Conservation (phyloP, 2,888 invertebrate genomes). For the Morinoia aosen region DNA sequence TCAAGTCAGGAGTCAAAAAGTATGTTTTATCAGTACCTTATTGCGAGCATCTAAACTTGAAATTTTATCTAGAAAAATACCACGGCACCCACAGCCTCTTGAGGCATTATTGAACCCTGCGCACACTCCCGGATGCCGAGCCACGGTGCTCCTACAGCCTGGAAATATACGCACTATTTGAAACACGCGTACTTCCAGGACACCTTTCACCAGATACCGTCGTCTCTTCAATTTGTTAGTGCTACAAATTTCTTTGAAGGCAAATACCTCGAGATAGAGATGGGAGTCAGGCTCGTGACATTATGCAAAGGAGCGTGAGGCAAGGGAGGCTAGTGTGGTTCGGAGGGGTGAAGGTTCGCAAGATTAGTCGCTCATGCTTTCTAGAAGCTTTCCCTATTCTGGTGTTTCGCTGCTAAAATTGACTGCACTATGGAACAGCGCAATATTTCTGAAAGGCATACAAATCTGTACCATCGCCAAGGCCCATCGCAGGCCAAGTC, state of each 20-base stretch:
- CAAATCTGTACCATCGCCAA: conserved; percentile 31
- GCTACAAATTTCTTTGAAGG: conserved; percentile 12
- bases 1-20: not conserved
- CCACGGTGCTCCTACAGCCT: not conserved
- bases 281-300: not conserved
- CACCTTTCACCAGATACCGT: not conserved
- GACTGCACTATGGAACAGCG: not conserved
- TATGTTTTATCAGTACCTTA: not conserved
- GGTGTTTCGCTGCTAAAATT: conserved; percentile 15
- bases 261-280: conserved; percentile 19
- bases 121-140: not conserved
- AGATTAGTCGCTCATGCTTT: not conserved
- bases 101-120: not conserved
- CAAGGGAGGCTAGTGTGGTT: not conserved
- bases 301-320: not conserved
- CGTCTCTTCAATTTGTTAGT: not conserved
- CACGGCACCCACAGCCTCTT: not conserved
- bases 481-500: conserved; percentile 34
- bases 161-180: not conserved
- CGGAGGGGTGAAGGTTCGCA: not conserved
- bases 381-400: not conserved
- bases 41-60: not conserved
- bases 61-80: not conserved
- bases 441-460: conserved; percentile 35
- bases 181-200: not conserved